Evolutionary conservation across 2,888 invertebrate genomes (phyloP), one percentile per base, ranked within the genome.

Genomic region (Agrochola circellaris): DNA sequence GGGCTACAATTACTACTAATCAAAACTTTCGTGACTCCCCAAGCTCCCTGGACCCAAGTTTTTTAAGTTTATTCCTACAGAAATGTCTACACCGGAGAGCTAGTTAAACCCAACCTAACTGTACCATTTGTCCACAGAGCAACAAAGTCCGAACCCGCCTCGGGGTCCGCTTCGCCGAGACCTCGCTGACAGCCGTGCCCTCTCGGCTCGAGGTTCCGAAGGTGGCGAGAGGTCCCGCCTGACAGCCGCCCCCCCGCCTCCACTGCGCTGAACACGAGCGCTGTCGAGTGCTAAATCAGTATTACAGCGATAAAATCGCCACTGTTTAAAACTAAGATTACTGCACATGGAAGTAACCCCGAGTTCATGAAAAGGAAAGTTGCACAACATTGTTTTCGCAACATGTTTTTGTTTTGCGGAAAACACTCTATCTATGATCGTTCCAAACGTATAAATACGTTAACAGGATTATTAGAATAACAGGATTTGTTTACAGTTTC

Each of bases 121-220:
- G 0, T 13, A 8, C 11, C 23, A 9, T 45, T 77, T 77, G 61
- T 76, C 30, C 6, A 8, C 82, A 88, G 88, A 80, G 56, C 64
- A 87, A 81, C 62, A 84, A 87, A 30, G 91, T 91, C 0, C 92
- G 93, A 4, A 92, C 93, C 0, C 92, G 93, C 0, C 91, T 93
- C 0, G 95, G 94, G 1, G 96, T 96, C 1, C 91, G 96, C 2
- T 96, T 96, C 88, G 95, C 95, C 0, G 96, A 96, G 87, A 95
- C 95, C 0, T 94, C 95, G 0, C 89, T 95, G 38, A 91, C 94
- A 0, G 92, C 91, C 1, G 82, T 90, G 5, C 91, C 91, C 0
- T 93, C 93, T 38, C 90, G 91, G 0, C 79, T 88, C 34, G 92
- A 92, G 65, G 75, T 82, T 17, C 87, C 91, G 1, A 85, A 88